These are phyloP conservation scores for Scalopus aquaticus DNA, from an alignment of 2,113 vertebrate species.

Conservation along the genomic window DNA sequence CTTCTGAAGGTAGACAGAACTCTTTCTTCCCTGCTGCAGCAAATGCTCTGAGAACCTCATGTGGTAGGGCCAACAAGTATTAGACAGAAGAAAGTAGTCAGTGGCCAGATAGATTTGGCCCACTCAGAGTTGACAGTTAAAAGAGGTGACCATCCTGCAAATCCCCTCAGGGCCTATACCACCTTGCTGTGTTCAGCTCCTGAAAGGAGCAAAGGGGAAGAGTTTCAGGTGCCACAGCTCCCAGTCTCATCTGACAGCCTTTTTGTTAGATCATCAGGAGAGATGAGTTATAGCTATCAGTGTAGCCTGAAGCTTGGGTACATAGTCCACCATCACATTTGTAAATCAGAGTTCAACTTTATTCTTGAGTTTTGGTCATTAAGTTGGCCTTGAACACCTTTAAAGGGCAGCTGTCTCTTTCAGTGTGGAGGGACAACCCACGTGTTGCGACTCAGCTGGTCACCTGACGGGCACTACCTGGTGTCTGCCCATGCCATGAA, in stretches of 20 bases:
- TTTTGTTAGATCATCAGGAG: background rate
- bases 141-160: background rate
- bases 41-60: background rate
- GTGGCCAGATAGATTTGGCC: background rate
- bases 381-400: background rate
- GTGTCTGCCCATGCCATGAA: constrained; percentile 99
- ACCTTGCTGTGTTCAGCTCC: background rate
- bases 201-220: too few species aligned
- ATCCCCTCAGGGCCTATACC: background rate
- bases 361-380: background rate
- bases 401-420: constrained; percentile 45
- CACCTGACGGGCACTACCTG: constrained; percentile 97
- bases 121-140: background rate
- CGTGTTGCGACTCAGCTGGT: constrained; percentile 97
- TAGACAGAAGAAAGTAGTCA: background rate
- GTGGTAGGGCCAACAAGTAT: background rate
- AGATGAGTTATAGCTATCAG: background rate
- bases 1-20: background rate
- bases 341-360: background rate
- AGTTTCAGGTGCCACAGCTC: background rate
- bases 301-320: background rate
- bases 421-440: constrained; percentile 99
- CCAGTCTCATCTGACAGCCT: background rate
- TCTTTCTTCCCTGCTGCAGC: background rate
- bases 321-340: background rate